Base-by-base conservation (phyloP, 2,888 invertebrate species). In the Tenthredo mesomela region DNA sequence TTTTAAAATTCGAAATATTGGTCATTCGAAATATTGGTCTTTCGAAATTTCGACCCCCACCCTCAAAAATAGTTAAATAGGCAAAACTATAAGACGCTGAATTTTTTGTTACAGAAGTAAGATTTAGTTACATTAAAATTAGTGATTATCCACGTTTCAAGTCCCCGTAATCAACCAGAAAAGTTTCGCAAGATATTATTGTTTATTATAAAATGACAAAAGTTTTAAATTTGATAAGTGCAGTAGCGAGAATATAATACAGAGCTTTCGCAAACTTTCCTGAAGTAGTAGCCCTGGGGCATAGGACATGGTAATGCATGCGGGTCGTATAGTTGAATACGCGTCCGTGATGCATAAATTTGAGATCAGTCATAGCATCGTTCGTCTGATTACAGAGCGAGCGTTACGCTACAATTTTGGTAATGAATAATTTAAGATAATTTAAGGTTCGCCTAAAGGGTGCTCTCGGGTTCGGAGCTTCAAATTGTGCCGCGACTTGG, bases 341-440 rank as follows among this genome's bases (percentile, higher is more conserved):
- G 58, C 58, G 58, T 25, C 67, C 43, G 67, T 21, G 84, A 71
- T 75, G 84, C 61, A 84, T 84, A 84, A 84, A 84, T 75, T 71
- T 73, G n/a, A 84, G 84, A 84, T 75, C 84, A 73, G 84, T 84
- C 50, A 61, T 67, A 67, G 67, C 33, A 82, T 75, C 83, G 85
- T 85, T 85, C 73, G 86, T 86, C 86, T 85, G 87, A 89, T 89
- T 87, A 89, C 87, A 87, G 87, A 86, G 86, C 70, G 85, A 85
- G 85, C 85, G 83, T 85, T 86, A 88, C 87, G 88, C 88, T 88
- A 88, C 90, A 90, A 90, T 90, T 90, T 89, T 88, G 88, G 88
- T 89, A 89, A 88, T 91, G 89, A 90, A 90, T 90, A 88, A 90
- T 91, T 91, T 90, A 90, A 87, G 88, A 90, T 90, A 88, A 90